phyloP scores from a whole-genome alignment of 2,797 vertebrate species.

The Acanthurus lineatus region DNA sequence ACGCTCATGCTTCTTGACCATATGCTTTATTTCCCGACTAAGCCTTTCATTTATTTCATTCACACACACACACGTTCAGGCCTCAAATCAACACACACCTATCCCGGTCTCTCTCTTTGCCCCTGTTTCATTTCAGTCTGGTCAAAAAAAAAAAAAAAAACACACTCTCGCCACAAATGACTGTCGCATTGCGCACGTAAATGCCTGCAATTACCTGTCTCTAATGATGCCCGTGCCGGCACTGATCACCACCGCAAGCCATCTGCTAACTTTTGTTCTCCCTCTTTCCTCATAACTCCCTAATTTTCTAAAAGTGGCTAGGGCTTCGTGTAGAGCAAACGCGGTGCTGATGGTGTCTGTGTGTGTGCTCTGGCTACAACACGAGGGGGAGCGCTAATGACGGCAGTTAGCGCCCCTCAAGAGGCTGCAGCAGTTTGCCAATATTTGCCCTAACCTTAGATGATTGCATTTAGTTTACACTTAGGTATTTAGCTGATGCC shows the following conservation, averaged over 20 bases:
- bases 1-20: not conserved
- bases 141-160: not conserved
- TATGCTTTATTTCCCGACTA: not conserved
- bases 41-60: not conserved
- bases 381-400: conserved; percentile 65
- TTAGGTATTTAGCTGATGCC: conserved; percentile 56
- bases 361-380: conserved; percentile 43
- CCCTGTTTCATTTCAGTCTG: conserved; percentile 30
- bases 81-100: too few species aligned
- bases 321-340: conserved; percentile 33
- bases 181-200: conserved; percentile 63
- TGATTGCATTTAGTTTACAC: conserved; percentile 70
- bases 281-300: conserved; percentile 44
- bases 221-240: conserved; percentile 69
- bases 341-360: conserved; percentile 17
- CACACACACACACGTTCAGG: not conserved
- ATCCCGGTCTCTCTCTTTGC: not conserved
- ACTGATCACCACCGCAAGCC: conserved; percentile 57
- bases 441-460: conserved; percentile 75
- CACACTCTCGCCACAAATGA: conserved; percentile 45
- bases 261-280: conserved; percentile 73
- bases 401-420: conserved; percentile 55
- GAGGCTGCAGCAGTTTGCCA: conserved; percentile 68
- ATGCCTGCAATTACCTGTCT: conserved; percentile 75
- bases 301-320: conserved; percentile 41